phyloP scores from a whole-genome alignment of 1,140 invertebrate genomes.

The Megathymus violae region DNA sequence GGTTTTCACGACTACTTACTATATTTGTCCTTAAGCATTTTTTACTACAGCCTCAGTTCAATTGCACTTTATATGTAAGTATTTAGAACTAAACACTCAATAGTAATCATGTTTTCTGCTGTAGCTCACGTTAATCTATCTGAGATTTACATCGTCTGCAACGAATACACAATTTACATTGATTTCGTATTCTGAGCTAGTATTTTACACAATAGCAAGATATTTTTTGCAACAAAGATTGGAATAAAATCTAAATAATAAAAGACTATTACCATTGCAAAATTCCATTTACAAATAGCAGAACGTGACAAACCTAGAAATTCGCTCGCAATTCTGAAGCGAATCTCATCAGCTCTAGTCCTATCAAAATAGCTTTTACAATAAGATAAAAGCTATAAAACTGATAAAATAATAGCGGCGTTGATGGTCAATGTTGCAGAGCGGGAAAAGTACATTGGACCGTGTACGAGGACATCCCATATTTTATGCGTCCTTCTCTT shows the following conservation, averaged over 20 bases:
- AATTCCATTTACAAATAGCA: constrained; percentile 20
- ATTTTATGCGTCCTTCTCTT: constrained; percentile 20
- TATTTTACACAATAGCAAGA: too few relatives aligned
- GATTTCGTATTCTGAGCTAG: too few relatives aligned
- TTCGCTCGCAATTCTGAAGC: constrained; percentile 8
- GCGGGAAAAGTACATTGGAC: constrained; percentile 1
- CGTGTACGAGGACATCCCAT: constrained; percentile 1
- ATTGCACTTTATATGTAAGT: too few relatives aligned
- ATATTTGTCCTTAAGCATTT: too few relatives aligned
- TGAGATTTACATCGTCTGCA: too few relatives aligned
- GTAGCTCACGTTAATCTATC: too few relatives aligned
- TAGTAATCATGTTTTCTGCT: too few relatives aligned
- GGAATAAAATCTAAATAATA: constrained; percentile 9
- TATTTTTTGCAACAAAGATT: background rate
- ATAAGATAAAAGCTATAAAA: constrained; percentile 26
- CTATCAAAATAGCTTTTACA: constrained; percentile 25
- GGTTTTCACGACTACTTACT: too few relatives aligned
- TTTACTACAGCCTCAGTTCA: too few relatives aligned
- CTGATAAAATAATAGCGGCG: constrained; percentile 27
- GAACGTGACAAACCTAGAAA: constrained; percentile 6
- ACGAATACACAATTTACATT: too few relatives aligned
- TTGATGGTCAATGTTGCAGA: constrained; percentile 19
- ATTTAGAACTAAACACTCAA: too few relatives aligned
- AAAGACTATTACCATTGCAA: constrained; percentile 18
- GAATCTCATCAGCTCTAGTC: constrained; percentile 15